Conservation (phyloP, 2,797 vertebrate species). For the Squalus acanthias region DNA sequence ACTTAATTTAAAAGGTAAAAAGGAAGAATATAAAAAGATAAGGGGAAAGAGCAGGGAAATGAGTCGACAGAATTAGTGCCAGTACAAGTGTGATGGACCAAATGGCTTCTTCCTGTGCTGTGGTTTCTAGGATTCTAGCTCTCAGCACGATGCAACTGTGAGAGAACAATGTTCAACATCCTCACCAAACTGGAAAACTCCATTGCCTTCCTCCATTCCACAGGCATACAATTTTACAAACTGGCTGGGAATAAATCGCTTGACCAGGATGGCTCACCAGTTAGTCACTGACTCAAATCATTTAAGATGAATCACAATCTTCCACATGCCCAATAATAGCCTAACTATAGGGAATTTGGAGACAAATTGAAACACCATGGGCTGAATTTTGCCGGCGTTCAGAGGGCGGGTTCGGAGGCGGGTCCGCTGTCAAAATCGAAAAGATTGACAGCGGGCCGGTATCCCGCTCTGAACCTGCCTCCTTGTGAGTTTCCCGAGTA, state of each 20-base stretch:
- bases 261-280: background rate
- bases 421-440: no score
- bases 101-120: background rate
- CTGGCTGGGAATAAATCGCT: background rate
- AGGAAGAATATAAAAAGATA: background rate
- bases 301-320: background rate
- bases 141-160: no score
- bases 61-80: background rate
- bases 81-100: background rate
- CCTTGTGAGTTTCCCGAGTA: no score
- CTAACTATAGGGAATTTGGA: background rate
- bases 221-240: background rate
- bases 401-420: no score
- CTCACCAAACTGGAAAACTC: background rate
- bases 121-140: background rate
- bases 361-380: no score
- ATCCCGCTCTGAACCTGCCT: no score
- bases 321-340: background rate
- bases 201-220: background rate
- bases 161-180: no score
- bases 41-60: background rate
- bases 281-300: background rate
- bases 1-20: no score
- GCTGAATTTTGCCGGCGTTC: no score
- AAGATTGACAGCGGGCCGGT: no score